These are phyloP conservation scores for Gymnothorax javanicus DNA, from an alignment of 2,797 vertebrate genomes.

Conservation along the genomic window DNA sequence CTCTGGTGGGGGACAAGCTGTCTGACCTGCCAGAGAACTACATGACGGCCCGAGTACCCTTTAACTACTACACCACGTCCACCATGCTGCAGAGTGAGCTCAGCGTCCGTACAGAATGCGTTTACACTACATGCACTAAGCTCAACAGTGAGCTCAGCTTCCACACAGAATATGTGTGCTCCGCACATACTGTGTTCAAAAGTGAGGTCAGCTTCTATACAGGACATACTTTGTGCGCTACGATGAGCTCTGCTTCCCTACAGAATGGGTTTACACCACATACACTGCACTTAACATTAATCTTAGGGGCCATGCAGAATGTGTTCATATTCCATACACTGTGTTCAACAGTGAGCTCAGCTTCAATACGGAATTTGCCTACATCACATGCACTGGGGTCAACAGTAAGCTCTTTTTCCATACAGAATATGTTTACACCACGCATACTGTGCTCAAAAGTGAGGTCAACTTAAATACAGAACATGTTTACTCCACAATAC, in stretches of 20 bases:
- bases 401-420: too few species aligned
- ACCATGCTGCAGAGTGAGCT: slow-evolving; percentile 76
- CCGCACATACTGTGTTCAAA: too few species aligned
- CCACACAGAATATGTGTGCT: not conserved
- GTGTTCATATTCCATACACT: not conserved
- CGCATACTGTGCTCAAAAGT: too few species aligned
- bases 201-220: too few species aligned
- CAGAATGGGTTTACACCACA: not conserved
- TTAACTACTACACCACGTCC: slow-evolving; percentile 79
- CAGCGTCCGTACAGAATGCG: not conserved
- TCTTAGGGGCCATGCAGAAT: not conserved
- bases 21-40: slow-evolving; percentile 70
- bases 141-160: slow-evolving; percentile 25
- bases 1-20: slow-evolving; percentile 71
- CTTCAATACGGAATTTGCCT: not conserved
- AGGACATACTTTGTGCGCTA: not conserved
- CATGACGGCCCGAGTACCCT: slow-evolving; percentile 69
- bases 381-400: too few species aligned
- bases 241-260: not conserved
- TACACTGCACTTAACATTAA: too few species aligned
- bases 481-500: too few species aligned
- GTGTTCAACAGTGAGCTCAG: not conserved
- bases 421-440: too few species aligned
- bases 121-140: slow-evolving; percentile 12
- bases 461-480: too few species aligned